phyloP scores from a whole-genome alignment of 2,113 vertebrate genomes.

The Malurus alboscapulatus region DNA sequence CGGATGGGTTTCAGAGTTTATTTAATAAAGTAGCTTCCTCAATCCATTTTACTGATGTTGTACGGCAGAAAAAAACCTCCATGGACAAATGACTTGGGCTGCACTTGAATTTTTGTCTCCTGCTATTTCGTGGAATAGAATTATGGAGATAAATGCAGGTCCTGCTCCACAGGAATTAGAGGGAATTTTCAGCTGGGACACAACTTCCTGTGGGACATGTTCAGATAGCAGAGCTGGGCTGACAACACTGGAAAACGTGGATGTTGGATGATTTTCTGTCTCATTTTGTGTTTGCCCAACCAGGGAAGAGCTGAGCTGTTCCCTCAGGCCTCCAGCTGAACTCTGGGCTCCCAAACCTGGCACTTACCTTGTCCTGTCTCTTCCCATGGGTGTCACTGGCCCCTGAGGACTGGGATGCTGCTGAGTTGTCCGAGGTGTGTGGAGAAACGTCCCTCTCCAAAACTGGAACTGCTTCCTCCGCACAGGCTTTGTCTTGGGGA shows the following conservation, averaged over 20 bases:
- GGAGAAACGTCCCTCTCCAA: not conserved
- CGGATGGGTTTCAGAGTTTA: not conserved
- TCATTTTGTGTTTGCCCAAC: not conserved
- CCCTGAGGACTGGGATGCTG: not conserved
- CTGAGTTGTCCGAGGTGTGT: not conserved
- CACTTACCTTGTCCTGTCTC: not conserved
- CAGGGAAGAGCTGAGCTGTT: not conserved
- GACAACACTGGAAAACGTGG: not conserved
- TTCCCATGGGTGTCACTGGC: not conserved
- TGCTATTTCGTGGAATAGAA: not conserved
- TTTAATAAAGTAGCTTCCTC: constrained; percentile 39
- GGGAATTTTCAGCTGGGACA: not conserved
- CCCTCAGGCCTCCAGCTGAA: not conserved
- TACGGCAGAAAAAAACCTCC: not conserved
- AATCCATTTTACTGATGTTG: not conserved
- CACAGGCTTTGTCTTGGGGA: not conserved
- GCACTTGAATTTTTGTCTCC: not conserved
- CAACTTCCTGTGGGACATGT: not conserved
- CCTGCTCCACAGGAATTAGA: accelerated
- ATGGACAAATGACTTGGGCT: not conserved
- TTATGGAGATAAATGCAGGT: not conserved
- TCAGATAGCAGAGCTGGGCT: not conserved
- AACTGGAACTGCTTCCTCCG: not conserved
- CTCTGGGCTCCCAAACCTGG: not conserved
- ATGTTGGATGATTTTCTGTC: not conserved